These are phyloP conservation scores for Lymantria monacha DNA, from an alignment of 2,888 invertebrate species.

Conservation along the genomic window DNA sequence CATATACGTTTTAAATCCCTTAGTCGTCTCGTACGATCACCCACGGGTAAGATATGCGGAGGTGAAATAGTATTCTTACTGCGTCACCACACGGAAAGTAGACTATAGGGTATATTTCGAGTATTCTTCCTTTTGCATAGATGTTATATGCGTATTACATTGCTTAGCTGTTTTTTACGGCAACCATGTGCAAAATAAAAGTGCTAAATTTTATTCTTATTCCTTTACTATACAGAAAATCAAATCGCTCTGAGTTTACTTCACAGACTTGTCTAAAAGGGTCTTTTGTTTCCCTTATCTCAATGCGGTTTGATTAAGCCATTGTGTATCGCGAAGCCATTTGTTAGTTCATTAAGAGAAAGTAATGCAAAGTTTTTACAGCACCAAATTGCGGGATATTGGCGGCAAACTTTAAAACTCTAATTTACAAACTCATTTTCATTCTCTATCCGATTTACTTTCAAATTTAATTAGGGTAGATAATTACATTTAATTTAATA, in stretches of 20 bases:
- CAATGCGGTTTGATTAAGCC: slow-evolving; percentile 69
- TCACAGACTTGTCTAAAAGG: slow-evolving; percentile 22
- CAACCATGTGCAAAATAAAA: too few species aligned
- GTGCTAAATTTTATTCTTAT: too few species aligned
- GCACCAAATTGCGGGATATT: slow-evolving; percentile 30
- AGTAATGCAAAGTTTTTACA: slow-evolving; percentile 34
- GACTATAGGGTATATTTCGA: too few species aligned
- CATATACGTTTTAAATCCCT: too few species aligned
- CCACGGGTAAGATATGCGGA: too few species aligned
- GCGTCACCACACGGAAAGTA: too few species aligned
- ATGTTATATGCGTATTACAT: too few species aligned
- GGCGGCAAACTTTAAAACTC: slow-evolving; percentile 13
- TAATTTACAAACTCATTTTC: slow-evolving; percentile 20
- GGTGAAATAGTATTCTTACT: too few species aligned
- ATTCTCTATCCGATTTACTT: slow-evolving; percentile 23
- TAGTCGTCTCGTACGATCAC: too few species aligned
- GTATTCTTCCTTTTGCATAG: too few species aligned
- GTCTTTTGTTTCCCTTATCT: slow-evolving; percentile 70
- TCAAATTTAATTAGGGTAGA: slow-evolving; percentile 7
- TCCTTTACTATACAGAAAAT: too few species aligned
- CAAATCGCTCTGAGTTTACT: slow-evolving; percentile 6
- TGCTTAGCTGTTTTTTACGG: too few species aligned
- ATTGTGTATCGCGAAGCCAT: slow-evolving; percentile 67
- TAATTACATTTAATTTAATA: slow-evolving; percentile 13
- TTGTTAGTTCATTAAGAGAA: slow-evolving; percentile 60